Evolutionary conservation across 2,113 vertebrate species (phyloP).

Genomic region (Myrmecophaga tridactyla): DNA sequence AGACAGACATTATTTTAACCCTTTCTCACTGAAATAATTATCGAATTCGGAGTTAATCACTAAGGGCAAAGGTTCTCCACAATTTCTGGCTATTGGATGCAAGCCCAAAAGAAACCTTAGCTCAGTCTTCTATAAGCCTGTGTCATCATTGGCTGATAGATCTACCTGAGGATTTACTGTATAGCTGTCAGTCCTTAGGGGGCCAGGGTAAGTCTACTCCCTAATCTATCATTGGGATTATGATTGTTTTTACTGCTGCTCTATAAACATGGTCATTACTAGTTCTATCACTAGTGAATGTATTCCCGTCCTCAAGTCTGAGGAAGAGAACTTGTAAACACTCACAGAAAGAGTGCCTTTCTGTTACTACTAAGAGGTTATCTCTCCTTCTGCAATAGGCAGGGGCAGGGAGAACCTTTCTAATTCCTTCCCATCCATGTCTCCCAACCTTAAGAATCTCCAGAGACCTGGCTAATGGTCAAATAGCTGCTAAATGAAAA

Average conservation of each 20-base stretch:
- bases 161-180: constrained; percentile 68
- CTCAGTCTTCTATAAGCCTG: constrained; percentile 48
- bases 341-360: background rate
- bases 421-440: background rate
- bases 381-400: background rate
- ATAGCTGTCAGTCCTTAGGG: constrained; percentile 58
- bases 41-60: constrained; percentile 81
- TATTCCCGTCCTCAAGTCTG: background rate
- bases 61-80: constrained; percentile 23
- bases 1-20: constrained; percentile 72
- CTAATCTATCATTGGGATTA: constrained; percentile 61
- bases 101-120: constrained; percentile 70
- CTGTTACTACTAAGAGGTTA: background rate
- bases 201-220: constrained; percentile 55
- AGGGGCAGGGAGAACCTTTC: background rate
- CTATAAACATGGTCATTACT: constrained; percentile 64
- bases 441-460: background rate
- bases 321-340: constrained; percentile 1
- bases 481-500: background rate
- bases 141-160: constrained; percentile 64
- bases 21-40: constrained; percentile 78
- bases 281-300: background rate
- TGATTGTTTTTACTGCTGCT: constrained; percentile 68
- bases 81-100: constrained; percentile 52
- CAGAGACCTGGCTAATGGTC: background rate